Conservation (phyloP, 2,113 vertebrate genomes). For the Sula dactylatra region DNA sequence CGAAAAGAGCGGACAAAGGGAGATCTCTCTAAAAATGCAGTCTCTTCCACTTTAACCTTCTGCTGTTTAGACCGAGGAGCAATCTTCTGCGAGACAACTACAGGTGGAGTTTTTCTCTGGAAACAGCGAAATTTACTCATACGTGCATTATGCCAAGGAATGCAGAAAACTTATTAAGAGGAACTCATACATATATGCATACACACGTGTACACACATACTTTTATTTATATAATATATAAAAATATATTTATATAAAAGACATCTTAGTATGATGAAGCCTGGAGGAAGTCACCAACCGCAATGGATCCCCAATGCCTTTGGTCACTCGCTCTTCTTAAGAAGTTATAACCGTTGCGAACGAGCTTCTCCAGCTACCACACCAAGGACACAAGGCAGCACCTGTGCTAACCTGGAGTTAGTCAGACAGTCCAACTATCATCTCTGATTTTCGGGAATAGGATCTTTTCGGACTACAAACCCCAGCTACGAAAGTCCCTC, state of each 20-base stretch:
- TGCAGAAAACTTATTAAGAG: neutral
- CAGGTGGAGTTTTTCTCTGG: neutral
- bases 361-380: neutral
- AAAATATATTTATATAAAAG: neutral
- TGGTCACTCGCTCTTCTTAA: neutral
- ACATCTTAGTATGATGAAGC: neutral
- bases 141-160: neutral
- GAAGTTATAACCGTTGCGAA: neutral
- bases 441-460: rapidly evolving
- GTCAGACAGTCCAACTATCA: neutral
- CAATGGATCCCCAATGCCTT: rapidly evolving
- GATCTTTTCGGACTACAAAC: neutral
- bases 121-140: neutral
- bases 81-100: neutral
- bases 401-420: neutral
- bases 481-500: neutral
- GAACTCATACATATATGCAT: neutral
- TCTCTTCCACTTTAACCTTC: neutral
- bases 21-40: neutral
- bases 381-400: rapidly evolving
- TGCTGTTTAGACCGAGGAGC: neutral
- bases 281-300: neutral
- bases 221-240: neutral
- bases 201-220: too few species aligned
- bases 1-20: neutral